Percentiles rank a stretch among this genome's conserved stretches.
Evolutionary conservation across 2,888 invertebrate genomes (phyloP).

Genomic region (Seira ritae): DNA sequence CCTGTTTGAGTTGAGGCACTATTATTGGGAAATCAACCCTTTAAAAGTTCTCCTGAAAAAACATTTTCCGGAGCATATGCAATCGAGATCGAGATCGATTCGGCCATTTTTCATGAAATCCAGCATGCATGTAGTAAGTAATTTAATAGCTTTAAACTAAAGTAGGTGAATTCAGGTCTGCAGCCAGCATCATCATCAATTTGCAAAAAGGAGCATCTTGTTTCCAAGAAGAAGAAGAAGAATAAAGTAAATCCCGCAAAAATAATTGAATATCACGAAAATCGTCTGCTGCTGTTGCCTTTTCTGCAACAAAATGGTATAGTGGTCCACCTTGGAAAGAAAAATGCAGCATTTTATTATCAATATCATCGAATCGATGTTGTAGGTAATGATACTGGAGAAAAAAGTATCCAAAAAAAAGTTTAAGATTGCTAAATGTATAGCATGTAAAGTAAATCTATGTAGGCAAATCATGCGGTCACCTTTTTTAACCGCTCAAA

Average conservation of each 20-base stretch:
- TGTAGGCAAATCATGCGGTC: conserved; percentile 3
- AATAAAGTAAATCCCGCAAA: conserved; percentile 26
- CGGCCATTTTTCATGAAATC: no score
- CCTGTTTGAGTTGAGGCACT: no score
- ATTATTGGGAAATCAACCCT: no score
- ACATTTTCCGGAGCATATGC: no score
- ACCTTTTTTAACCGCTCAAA: conserved; percentile 55
- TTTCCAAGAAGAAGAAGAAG: conserved; percentile 59
- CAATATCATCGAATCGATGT: conserved; percentile 11
- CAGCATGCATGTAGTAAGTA: no score
- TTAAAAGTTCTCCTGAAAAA: no score
- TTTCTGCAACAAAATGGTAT: neutral
- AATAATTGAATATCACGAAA: conserved; percentile 25
- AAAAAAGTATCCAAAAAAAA: neutral
- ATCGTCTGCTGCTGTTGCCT: conserved; percentile 22
- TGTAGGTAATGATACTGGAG: conserved; percentile 10
- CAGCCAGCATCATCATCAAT: neutral
- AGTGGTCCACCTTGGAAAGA: conserved; percentile 56
- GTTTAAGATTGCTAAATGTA: neutral
- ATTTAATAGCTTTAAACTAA: no score
- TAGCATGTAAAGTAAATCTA: conserved; percentile 1
- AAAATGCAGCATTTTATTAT: conserved; percentile 35
- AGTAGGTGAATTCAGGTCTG: no score
- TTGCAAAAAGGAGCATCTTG: conserved; percentile 51
- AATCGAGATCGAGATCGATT: no score